Percentiles rank a stretch among this genome's conserved stretches.
Conservation (phyloP, 2,797 vertebrate species). For the Gymnopithys bicolor region DNA sequence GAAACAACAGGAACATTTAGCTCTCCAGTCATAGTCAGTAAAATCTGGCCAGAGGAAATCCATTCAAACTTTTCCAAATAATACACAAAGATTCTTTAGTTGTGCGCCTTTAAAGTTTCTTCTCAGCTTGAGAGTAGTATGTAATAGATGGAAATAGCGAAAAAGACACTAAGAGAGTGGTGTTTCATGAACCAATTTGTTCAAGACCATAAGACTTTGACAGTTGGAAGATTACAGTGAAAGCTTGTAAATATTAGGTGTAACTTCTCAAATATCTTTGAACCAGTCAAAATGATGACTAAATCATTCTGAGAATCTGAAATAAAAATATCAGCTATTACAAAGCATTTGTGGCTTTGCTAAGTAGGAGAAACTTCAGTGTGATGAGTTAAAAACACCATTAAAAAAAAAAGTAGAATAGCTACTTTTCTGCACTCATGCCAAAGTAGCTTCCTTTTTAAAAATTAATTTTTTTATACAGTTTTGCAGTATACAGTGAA, state of each 20-base stretch:
- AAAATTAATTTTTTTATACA: neutral
- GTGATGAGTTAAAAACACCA: neutral
- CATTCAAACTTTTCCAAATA: conserved; percentile 24
- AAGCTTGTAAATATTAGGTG: conserved; percentile 4
- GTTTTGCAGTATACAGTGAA: neutral
- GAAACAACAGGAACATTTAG: conserved; percentile 6
- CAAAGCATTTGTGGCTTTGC: neutral
- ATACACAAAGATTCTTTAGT: conserved; percentile 37
- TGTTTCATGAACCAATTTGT: neutral
- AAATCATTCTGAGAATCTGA: neutral
- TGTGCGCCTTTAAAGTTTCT: conserved; percentile 27
- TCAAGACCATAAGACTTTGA: neutral
- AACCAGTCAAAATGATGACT: neutral
- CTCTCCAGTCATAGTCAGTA: neutral
- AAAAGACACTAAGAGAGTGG: neutral
- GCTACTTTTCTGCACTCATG: neutral
- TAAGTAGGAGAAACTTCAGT: neutral
- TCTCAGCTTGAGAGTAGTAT: neutral
- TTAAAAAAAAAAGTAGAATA: neutral
- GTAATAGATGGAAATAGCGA: conserved; percentile 22
- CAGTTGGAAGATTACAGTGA: neutral
- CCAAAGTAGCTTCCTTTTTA: neutral
- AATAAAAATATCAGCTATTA: neutral
- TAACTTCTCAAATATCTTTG: neutral
- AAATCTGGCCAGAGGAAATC: conserved; percentile 36